phyloP scores from a whole-genome alignment of 2,888 invertebrate species.

The Bombyx huttoni region DNA sequence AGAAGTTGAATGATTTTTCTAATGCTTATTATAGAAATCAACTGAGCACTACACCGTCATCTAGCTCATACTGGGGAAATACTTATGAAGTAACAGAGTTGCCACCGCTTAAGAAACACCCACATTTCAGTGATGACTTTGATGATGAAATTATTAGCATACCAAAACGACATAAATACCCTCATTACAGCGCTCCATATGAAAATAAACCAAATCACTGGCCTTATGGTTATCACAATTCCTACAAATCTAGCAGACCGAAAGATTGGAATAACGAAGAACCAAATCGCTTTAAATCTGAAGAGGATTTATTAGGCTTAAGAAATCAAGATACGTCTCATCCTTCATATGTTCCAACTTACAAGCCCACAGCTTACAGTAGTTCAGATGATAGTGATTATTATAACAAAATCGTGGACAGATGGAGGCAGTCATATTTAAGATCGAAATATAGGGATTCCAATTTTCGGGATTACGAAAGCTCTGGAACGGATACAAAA shows the following conservation, averaged over 20 bases:
- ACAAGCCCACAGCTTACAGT: conserved; percentile 26
- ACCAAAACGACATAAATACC: conserved; percentile 41
- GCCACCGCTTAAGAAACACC: conserved; percentile 30
- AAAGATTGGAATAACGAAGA: conserved; percentile 46
- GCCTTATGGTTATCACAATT: conserved; percentile 27
- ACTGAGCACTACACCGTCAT: conserved; percentile 30
- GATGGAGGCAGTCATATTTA: conserved; percentile 56
- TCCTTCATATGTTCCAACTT: conserved; percentile 43
- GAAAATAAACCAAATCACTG: conserved; percentile 35
- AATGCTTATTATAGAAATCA: conserved; percentile 40
- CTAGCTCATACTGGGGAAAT: conserved; percentile 48
- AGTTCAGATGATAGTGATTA: conserved; percentile 34
- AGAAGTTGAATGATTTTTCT: conserved; percentile 26
- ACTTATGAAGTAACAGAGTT: conserved; percentile 37
- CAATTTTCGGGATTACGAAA: conserved; percentile 39
- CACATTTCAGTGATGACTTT: conserved; percentile 22
- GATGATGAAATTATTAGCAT: conserved; percentile 48
- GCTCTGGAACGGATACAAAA: conserved; percentile 46
- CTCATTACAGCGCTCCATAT: conserved; percentile 25
- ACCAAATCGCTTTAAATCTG: conserved; percentile 46
- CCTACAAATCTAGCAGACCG: conserved; percentile 30
- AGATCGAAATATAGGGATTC: conserved; percentile 51
- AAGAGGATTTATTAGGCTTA: conserved; percentile 57
- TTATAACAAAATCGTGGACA: conserved; percentile 50
- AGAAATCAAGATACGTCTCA: conserved; percentile 55